Evolutionary conservation across 2,113 vertebrate genomes (phyloP).

Genomic region (Lophochroa leadbeateri): DNA sequence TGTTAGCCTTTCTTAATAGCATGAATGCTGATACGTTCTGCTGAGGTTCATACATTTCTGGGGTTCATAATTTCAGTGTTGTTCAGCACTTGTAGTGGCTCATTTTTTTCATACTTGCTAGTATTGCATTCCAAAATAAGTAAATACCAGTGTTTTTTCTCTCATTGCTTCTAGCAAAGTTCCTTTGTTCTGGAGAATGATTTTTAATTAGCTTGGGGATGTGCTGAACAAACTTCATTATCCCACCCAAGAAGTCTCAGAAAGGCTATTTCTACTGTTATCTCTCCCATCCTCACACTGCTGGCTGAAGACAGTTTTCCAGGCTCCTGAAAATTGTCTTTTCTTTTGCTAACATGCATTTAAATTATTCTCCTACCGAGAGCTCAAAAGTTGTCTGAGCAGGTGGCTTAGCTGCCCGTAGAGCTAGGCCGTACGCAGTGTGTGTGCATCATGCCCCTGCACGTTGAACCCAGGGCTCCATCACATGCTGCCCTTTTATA

Average conservation of each 20-base stretch:
- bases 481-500: not conserved
- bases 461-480: not conserved
- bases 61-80: not conserved
- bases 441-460: not conserved
- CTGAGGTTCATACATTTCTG: not conserved
- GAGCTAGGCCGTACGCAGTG: fast-evolving
- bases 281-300: not conserved
- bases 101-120: not conserved
- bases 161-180: not conserved
- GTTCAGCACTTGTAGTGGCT: not conserved
- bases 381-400: not conserved
- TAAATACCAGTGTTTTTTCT: not conserved
- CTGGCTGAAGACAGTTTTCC: not conserved
- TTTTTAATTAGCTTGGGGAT: slow-evolving; percentile 13
- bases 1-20: not conserved
- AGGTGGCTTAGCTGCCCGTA: not conserved
- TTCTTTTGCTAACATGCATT: not conserved
- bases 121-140: not conserved
- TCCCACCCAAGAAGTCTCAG: not conserved
- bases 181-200: not conserved
- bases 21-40: fast-evolving
- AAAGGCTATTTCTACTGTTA: not conserved
- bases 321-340: not conserved
- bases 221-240: not conserved
- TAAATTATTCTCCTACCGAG: not conserved